Evolutionary conservation across 1,140 invertebrate genomes (phyloP).

Genomic region (Drosophila arizonae): DNA sequence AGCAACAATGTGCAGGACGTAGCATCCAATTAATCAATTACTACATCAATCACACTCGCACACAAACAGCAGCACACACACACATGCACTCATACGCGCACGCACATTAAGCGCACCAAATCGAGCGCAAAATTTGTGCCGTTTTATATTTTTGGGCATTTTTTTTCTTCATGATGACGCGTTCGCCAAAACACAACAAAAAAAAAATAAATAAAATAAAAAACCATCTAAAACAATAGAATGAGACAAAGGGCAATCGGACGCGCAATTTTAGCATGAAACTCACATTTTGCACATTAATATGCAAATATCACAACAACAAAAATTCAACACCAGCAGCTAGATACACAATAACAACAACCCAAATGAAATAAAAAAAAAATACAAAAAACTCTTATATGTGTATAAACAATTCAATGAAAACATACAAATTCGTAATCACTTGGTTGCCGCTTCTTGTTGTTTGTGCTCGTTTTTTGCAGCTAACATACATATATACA

Average conservation of each 20-base stretch:
- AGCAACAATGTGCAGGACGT: conserved; percentile 4
- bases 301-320: conserved; percentile 14
- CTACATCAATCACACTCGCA: conserved; percentile 12
- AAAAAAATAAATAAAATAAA: conserved; percentile 11
- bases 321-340: conserved; percentile 13
- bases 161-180: conserved; percentile 25
- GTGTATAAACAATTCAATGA: conserved; percentile 14
- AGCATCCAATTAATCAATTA: conserved; percentile 44
- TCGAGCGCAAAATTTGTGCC: conserved; percentile 31
- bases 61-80: conserved; percentile 6
- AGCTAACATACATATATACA: conserved; percentile 18
- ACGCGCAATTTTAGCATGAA: conserved; percentile 14
- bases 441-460: conserved; percentile 42
- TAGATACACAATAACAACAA: conserved; percentile 22
- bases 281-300: conserved; percentile 24
- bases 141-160: conserved; percentile 37
- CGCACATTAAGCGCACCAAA: conserved; percentile 18
- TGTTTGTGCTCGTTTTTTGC: conserved; percentile 12
- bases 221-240: conserved; percentile 4
- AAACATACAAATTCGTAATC: conserved; percentile 66
- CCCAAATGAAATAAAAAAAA: conserved; percentile 20
- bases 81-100: background rate
- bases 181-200: conserved; percentile 32
- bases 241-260: conserved; percentile 21
- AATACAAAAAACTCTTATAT: conserved; percentile 16